Conservation (phyloP, 2,888 invertebrate species). For the Agrochola circellaris region DNA sequence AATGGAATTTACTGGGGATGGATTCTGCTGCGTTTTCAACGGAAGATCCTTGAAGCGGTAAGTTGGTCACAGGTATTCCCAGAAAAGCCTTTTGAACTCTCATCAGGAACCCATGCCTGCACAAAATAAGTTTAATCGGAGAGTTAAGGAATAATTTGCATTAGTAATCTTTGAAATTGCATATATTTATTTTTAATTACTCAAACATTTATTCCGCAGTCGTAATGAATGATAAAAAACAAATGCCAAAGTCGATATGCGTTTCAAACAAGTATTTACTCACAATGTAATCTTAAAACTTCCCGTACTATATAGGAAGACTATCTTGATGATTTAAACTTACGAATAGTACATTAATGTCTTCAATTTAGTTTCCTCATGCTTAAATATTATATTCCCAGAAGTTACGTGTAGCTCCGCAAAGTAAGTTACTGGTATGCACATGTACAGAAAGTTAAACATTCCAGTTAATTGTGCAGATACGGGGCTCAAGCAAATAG, state of each 20-base stretch:
- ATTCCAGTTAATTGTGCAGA: constrained; percentile 30
- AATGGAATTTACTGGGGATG: constrained; percentile 88
- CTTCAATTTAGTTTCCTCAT: constrained; percentile 28
- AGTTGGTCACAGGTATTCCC: background rate
- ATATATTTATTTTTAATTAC: background rate
- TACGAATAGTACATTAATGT: constrained; percentile 14
- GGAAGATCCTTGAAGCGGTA: constrained; percentile 71
- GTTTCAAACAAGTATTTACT: background rate
- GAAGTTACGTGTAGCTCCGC: constrained; percentile 25
- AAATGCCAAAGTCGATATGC: background rate
- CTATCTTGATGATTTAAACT: constrained; percentile 17
- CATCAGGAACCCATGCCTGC: background rate
- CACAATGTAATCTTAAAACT: constrained; percentile 5
- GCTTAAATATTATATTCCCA: constrained; percentile 40
- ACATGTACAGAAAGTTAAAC: constrained; percentile 30
- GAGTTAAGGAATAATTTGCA: background rate
- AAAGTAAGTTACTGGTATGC: constrained; percentile 20
- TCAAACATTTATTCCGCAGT: background rate
- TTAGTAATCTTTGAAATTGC: background rate
- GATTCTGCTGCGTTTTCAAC: constrained; percentile 91
- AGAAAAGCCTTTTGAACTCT: background rate
- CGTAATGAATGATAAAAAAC: no score
- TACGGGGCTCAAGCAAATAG: constrained; percentile 31
- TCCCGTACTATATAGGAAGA: background rate
- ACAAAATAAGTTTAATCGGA: background rate